phyloP scores from a whole-genome alignment of 2,113 vertebrate genomes.

The Python bivittatus region DNA sequence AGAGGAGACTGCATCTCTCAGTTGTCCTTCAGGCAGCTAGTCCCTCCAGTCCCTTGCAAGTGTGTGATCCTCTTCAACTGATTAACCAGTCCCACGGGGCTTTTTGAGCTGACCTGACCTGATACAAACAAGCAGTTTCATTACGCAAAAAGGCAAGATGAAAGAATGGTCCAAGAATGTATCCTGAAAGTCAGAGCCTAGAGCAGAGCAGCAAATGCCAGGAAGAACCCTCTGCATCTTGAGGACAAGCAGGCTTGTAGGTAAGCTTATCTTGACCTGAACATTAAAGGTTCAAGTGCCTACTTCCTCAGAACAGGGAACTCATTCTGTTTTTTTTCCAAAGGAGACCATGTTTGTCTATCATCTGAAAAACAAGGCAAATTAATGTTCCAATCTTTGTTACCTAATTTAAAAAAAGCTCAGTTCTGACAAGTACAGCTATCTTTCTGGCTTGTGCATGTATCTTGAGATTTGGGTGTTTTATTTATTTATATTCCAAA shows the following conservation, averaged over 20 bases:
- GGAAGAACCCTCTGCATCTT: neutral
- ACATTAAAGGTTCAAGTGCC: neutral
- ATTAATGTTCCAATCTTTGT: constrained; percentile 2
- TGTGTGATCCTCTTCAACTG: neutral
- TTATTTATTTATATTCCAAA: too few species aligned
- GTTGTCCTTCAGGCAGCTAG: neutral
- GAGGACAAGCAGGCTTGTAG: neutral
- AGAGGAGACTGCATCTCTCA: neutral
- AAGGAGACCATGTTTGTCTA: neutral
- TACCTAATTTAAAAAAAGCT: constrained; percentile 9
- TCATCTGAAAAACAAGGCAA: neutral
- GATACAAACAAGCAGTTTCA: neutral
- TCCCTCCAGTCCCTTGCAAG: neutral
- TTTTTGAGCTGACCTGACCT: neutral
- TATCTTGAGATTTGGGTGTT: neutral
- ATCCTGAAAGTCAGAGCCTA: neutral
- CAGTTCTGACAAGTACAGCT: neutral
- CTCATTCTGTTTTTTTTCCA: neutral
- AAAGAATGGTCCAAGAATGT: neutral
- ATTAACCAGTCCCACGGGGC: neutral
- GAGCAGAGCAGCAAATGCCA: neutral
- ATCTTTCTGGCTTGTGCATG: accelerated
- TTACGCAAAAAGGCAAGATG: neutral
- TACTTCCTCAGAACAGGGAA: neutral
- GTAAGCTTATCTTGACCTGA: neutral